phyloP scores from a whole-genome alignment of 2,113 vertebrate genomes.

The Speoplatyrhinus poulsoni region DNA sequence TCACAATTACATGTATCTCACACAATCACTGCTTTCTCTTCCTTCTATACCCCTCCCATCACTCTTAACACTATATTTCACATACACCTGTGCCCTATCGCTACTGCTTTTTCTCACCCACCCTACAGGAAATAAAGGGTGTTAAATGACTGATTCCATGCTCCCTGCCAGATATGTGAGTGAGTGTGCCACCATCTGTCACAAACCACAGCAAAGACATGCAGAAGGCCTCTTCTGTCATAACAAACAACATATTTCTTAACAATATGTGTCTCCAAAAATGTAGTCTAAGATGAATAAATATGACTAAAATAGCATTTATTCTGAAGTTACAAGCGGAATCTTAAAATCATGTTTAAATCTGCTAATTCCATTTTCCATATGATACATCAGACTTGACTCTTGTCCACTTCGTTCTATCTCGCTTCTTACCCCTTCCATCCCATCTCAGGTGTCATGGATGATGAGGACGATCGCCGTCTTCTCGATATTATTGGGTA shows the following conservation, averaged over 20 bases:
- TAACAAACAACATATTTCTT: constrained; percentile 2
- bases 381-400: background rate
- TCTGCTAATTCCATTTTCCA: background rate
- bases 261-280: background rate
- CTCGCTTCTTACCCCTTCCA: background rate
- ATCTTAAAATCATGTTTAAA: background rate
- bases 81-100: constrained; percentile 2
- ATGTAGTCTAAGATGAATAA: background rate
- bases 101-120: constrained; percentile 49
- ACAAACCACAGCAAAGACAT: background rate
- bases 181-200: constrained; percentile 20
- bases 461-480: constrained; percentile 98
- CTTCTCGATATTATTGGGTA: constrained; percentile 99
- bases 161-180: constrained; percentile 69
- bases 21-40: background rate
- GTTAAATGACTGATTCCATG: constrained; percentile 72
- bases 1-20: background rate
- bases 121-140: constrained; percentile 55
- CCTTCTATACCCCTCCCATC: background rate
- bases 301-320: background rate
- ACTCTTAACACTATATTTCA: background rate
- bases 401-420: background rate
- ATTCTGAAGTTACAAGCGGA: background rate
- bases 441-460: constrained; percentile 92
- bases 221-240: constrained; percentile 2